Evolutionary conservation across 2,113 vertebrate species (phyloP).

Genomic region (Cynopterus brachyotis): DNA sequence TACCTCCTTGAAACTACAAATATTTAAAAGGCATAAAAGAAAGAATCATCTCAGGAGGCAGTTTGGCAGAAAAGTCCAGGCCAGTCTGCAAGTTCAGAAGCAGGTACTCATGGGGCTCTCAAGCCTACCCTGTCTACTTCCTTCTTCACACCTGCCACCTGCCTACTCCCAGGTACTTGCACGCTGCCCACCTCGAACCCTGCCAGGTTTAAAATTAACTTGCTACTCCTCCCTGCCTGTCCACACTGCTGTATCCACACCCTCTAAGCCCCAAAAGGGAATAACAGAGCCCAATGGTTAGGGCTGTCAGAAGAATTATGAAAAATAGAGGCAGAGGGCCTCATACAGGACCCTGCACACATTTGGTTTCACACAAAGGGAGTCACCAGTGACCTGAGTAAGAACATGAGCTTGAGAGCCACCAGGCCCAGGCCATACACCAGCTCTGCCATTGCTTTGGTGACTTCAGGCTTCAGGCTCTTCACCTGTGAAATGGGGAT

Average conservation of each 20-base stretch:
- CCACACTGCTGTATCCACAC: too few species aligned
- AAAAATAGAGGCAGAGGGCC: neutral
- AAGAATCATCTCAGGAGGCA: neutral
- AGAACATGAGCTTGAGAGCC: neutral
- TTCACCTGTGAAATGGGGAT: neutral
- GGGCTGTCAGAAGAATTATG: neutral
- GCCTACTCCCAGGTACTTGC: neutral
- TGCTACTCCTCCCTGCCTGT: neutral
- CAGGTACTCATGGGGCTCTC: neutral
- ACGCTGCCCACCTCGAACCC: neutral
- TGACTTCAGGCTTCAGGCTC: neutral
- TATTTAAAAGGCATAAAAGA: constrained; percentile 57
- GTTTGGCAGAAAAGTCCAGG: neutral
- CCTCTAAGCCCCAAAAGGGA: neutral
- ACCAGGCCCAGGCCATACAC: neutral
- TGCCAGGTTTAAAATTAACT: neutral
- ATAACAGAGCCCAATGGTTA: rapidly evolving
- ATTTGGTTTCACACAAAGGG: neutral
- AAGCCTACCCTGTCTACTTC: neutral
- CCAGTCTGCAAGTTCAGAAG: neutral
- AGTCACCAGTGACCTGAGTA: neutral
- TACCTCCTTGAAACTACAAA: constrained; percentile 16
- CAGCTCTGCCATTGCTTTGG: neutral
- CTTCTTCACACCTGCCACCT: neutral
- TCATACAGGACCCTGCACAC: neutral